phyloP scores from a whole-genome alignment of 2,888 invertebrate genomes.

The Ligdia adustata region DNA sequence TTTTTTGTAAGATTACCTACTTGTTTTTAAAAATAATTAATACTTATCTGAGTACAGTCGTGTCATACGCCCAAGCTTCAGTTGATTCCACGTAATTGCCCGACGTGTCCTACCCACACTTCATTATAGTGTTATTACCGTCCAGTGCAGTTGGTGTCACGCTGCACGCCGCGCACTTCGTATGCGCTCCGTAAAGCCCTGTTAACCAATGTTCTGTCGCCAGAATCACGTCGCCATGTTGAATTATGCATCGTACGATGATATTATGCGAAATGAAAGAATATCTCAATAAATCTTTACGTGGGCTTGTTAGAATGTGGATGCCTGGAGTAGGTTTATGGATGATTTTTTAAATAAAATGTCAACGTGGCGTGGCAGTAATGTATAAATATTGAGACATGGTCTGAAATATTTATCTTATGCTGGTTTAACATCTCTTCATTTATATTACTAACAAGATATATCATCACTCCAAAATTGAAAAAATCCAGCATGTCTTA shows the following conservation, averaged over 20 bases:
- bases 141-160: not conserved
- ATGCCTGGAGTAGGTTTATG: slow-evolving; percentile 15
- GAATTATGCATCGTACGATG: slow-evolving; percentile 64
- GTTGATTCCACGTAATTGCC: not conserved
- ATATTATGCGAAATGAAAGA: slow-evolving; percentile 53
- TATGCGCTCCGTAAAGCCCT: slow-evolving; percentile 59
- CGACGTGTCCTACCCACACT: not conserved
- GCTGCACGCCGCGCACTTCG: slow-evolving; percentile 42
- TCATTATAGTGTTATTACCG: not conserved
- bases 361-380: not conserved
- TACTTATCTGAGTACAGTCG: too few relatives aligned
- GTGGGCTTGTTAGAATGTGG: slow-evolving; percentile 32
- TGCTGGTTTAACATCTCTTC: too few relatives aligned
- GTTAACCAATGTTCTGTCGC: slow-evolving; percentile 72
- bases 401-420: too few relatives aligned
- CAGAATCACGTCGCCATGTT: slow-evolving; percentile 57
- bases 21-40: too few relatives aligned
- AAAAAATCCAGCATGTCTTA: too few relatives aligned
- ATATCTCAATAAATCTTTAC: slow-evolving; percentile 30
- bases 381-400: too few relatives aligned
- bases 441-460: too few relatives aligned
- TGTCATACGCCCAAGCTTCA: not conserved
- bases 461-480: too few relatives aligned
- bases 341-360: slow-evolving; percentile 7
- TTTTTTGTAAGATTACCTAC: too few relatives aligned